These are phyloP conservation scores for Sprattus sprattus DNA, from an alignment of 2,113 vertebrate species.

Conservation along the genomic window DNA sequence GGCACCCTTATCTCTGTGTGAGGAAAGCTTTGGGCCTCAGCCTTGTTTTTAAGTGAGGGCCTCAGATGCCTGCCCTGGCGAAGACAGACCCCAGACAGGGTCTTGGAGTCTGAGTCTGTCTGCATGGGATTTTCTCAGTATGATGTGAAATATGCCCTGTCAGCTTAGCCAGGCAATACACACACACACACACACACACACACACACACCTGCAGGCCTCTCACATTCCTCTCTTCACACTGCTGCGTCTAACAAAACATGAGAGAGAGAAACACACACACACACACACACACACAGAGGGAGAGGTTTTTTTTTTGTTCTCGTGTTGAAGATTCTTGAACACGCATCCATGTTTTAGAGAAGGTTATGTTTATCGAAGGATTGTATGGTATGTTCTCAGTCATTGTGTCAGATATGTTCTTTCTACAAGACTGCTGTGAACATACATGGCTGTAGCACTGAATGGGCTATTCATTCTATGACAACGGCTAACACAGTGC, in stretches of 20 bases:
- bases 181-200: neutral
- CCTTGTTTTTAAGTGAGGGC: neutral
- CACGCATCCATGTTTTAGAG: neutral
- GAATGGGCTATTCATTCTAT: neutral
- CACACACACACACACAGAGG: neutral
- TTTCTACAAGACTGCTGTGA: neutral
- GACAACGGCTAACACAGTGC: neutral
- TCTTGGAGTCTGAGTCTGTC: too few species aligned
- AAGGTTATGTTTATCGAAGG: neutral
- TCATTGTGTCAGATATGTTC: neutral
- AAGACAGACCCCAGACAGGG: neutral
- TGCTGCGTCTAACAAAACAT: constrained; percentile 2
- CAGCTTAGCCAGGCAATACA: constrained; percentile 31
- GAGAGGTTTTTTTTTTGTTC: neutral
- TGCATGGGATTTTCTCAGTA: constrained; percentile 41
- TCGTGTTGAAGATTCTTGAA: neutral
- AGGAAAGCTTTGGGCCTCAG: neutral
- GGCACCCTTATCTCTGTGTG: neutral
- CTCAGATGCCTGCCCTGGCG: neutral
- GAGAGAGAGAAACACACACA: neutral
- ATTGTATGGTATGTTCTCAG: neutral
- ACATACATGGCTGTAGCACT: neutral
- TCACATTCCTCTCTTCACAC: constrained; percentile 52
- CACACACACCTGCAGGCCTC: constrained; percentile 48
- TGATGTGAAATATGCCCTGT: constrained; percentile 53